phyloP scores from a whole-genome alignment of 2,888 invertebrate species.

The Papilio elwesi region DNA sequence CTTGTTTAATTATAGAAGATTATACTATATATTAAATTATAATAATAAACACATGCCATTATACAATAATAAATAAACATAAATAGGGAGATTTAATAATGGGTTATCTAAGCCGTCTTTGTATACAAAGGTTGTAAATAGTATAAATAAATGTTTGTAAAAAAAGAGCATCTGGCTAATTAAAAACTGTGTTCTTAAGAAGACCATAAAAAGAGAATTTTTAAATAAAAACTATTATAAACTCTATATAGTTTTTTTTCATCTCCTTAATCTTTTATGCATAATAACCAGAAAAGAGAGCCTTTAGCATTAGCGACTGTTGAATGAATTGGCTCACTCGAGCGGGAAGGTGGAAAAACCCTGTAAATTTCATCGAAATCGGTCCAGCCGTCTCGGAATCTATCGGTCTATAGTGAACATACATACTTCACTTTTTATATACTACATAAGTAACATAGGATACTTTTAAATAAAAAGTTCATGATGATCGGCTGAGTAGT shows the following conservation, averaged over 20 bases:
- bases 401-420: no score
- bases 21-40: conserved; percentile 8
- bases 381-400: no score
- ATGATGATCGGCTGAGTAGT: no score
- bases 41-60: conserved; percentile 35
- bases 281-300: no score
- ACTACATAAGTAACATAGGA: no score
- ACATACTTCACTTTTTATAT: no score
- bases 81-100: conserved; percentile 28
- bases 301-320: no score
- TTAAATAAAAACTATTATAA: conserved; percentile 37
- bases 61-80: conserved; percentile 30
- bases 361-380: no score
- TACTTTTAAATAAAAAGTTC: no score
- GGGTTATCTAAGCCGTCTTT: conserved; percentile 39
- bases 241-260: not conserved
- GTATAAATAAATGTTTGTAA: conserved; percentile 26
- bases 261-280: no score
- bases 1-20: conserved; percentile 25
- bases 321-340: no score
- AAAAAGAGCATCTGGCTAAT: conserved; percentile 11
- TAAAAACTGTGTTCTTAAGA: conserved; percentile 38
- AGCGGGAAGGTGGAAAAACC: no score
- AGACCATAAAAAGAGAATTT: conserved; percentile 36
- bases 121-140: conserved; percentile 40